phyloP scores from a whole-genome alignment of 2,113 vertebrate genomes.

The Pongo pygmaeus region DNA sequence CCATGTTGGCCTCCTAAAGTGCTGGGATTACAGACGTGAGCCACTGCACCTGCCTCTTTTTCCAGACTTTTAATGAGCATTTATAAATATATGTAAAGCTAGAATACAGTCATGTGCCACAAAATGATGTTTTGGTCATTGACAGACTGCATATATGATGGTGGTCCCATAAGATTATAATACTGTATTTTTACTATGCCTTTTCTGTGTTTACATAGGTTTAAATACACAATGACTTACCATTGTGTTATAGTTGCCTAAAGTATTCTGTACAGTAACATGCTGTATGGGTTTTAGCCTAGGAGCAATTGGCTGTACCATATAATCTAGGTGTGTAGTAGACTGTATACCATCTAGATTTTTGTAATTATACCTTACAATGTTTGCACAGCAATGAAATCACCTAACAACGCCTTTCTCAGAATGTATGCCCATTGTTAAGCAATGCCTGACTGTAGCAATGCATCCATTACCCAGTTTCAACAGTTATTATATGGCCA shows the following conservation, averaged over 20 bases:
- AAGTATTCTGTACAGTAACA: background rate
- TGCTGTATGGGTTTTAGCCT: background rate
- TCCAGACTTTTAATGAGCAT: background rate
- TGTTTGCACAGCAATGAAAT: background rate
- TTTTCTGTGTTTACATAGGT: background rate
- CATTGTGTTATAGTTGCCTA: background rate
- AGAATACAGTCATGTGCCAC: background rate
- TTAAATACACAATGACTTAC: background rate
- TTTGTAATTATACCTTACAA: background rate
- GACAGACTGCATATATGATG: background rate
- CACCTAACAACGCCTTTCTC: background rate
- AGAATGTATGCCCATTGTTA: background rate
- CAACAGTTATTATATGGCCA: background rate
- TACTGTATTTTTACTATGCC: background rate
- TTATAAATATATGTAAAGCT: slow-evolving; percentile 20
- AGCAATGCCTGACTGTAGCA: background rate
- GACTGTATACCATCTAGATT: background rate
- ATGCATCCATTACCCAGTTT: background rate
- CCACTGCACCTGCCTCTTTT: background rate
- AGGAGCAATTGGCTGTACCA: background rate
- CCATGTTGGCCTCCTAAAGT: too few relatives aligned
- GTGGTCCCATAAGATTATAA: background rate
- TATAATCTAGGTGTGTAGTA: background rate
- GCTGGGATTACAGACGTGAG: too few relatives aligned
- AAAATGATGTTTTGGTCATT: background rate